Conservation (phyloP, 2,888 invertebrate genomes). For the Enoplolaimus lenunculus region DNA sequence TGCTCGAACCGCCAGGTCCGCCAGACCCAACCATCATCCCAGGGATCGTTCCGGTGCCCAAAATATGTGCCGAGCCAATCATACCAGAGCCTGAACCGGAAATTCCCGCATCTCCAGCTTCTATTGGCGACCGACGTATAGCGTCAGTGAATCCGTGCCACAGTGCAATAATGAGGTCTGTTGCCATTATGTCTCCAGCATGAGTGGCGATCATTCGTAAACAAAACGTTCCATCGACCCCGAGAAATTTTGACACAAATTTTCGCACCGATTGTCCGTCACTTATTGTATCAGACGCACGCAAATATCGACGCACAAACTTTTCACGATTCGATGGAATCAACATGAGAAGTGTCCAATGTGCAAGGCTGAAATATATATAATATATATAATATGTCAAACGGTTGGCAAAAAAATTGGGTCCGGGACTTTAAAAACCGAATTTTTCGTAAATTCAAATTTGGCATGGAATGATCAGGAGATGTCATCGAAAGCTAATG, state of each 20-base stretch:
- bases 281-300: conserved; percentile 40
- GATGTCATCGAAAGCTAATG: too few relatives aligned
- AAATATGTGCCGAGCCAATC: too few relatives aligned
- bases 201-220: conserved; percentile 41
- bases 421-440: too few relatives aligned
- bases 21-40: too few relatives aligned
- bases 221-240: conserved; percentile 39
- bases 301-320: conserved; percentile 38
- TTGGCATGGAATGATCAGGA: too few relatives aligned
- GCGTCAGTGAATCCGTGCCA: conserved; percentile 41
- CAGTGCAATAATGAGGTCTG: conserved; percentile 38
- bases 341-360: conserved; percentile 39
- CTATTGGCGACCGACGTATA: conserved; percentile 36
- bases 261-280: conserved; percentile 40
- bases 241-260: conserved; percentile 41
- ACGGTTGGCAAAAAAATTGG: too few relatives aligned
- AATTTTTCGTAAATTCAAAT: too few relatives aligned
- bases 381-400: neutral
- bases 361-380: conserved; percentile 31
- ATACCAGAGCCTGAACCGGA: too few relatives aligned
- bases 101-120: conserved; percentile 25
- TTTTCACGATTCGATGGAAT: conserved; percentile 40
- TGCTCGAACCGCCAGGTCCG: too few relatives aligned
- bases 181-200: conserved; percentile 41
- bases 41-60: too few relatives aligned